A percentile compares a stretch with the other conserved stretches of the same genome.
Evolutionary conservation across 2,113 vertebrate genomes (phyloP).

Genomic region (crab-eating macaque (Macaca fascicularis)): DNA sequence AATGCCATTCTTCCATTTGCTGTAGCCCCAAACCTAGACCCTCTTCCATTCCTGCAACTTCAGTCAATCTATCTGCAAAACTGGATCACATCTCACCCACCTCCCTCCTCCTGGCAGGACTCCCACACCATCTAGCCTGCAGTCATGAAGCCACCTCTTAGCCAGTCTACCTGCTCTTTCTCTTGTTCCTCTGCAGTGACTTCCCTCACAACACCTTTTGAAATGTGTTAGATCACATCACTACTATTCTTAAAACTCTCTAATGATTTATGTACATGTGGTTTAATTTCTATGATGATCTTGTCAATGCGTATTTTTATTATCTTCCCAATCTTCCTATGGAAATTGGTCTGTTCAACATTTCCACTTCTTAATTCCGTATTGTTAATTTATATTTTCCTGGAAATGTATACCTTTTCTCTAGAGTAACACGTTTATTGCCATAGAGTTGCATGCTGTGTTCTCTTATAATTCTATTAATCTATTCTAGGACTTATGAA

Average conservation of each 20-base stretch:
- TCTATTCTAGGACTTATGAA: neutral
- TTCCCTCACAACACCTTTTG: neutral
- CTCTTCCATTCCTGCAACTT: neutral
- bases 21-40: neutral
- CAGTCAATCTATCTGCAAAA: neutral
- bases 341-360: neutral
- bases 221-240: too few relatives aligned
- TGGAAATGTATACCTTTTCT: neutral
- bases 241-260: too few relatives aligned
- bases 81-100: neutral
- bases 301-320: neutral
- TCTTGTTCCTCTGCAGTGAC: accelerated
- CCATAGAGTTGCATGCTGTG: neutral
- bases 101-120: accelerated
- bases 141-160: too few relatives aligned
- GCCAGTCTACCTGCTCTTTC: neutral
- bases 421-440: neutral
- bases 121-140: accelerated
- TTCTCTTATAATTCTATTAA: neutral
- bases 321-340: neutral
- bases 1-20: neutral
- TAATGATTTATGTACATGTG: neutral
- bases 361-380: neutral
- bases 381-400: neutral
- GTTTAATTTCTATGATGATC: neutral